phyloP scores from a whole-genome alignment of 2,797 vertebrate genomes.

The Botia almorhae region DNA sequence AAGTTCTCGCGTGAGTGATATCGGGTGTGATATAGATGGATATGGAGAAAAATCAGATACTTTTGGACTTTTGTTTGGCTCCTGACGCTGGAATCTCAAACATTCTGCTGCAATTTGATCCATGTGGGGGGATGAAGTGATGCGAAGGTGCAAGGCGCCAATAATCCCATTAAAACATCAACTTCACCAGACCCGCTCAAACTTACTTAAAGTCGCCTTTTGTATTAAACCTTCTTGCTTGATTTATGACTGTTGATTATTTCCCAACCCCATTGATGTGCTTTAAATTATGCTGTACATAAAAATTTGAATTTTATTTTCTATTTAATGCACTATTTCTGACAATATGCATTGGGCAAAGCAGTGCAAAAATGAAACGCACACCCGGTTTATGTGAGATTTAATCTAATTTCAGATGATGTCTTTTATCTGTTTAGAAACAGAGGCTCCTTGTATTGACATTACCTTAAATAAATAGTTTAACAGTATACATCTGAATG shows the following conservation, averaged over 20 bases:
- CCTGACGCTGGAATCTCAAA: conserved; percentile 88
- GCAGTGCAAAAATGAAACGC: background rate
- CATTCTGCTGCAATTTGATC: conserved; percentile 88
- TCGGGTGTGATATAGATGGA: background rate
- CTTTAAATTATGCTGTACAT: too few relatives aligned
- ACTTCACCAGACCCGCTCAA: background rate
- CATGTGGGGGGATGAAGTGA: conserved; percentile 81
- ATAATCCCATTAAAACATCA: conserved; percentile 63
- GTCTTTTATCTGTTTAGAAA: background rate
- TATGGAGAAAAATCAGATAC: background rate
- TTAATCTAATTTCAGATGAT: background rate
- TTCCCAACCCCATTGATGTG: too few relatives aligned
- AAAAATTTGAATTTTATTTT: too few relatives aligned
- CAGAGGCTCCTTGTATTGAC: background rate
- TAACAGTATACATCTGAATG: background rate
- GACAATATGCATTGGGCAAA: too few relatives aligned
- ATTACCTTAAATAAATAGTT: background rate
- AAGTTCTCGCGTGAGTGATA: too few relatives aligned
- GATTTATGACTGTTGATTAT: background rate
- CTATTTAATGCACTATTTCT: too few relatives aligned
- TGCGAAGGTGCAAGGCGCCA: conserved; percentile 73
- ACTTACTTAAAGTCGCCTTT: background rate
- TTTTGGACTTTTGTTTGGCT: conserved; percentile 66
- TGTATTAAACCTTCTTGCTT: background rate
- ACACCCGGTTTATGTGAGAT: too few relatives aligned